These are phyloP conservation scores for Thaleichthys pacificus DNA, from an alignment of 2,797 vertebrate genomes.

Conservation along the genomic window DNA sequence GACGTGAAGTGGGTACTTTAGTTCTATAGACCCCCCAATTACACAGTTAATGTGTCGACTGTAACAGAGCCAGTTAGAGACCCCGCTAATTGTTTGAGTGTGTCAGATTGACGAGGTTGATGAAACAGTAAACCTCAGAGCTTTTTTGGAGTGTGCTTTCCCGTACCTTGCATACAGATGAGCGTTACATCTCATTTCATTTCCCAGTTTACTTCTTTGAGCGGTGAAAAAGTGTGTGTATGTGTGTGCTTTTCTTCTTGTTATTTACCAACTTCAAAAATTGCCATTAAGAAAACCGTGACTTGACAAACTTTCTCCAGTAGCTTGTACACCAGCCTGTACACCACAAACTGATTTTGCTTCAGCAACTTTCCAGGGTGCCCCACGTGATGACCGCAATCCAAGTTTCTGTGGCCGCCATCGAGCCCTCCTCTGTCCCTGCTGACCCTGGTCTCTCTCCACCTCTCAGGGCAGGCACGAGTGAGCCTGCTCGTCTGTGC, in stretches of 20 bases:
- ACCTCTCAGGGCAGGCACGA: conserved; percentile 28
- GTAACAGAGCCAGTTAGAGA: conserved; percentile 32
- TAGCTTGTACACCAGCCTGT: conserved; percentile 24
- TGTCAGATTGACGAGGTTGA: conserved; percentile 30
- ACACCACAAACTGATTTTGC: conserved; percentile 26
- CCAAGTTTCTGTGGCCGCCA: conserved; percentile 14
- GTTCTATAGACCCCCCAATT: not conserved
- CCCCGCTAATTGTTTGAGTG: conserved; percentile 36
- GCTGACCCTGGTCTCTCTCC: conserved; percentile 11
- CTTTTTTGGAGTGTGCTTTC: conserved; percentile 24
- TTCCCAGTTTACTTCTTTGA: not conserved
- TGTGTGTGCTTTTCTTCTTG: not conserved
- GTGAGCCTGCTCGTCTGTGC: conserved; percentile 44
- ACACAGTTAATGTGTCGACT: not conserved
- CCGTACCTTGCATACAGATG: conserved; percentile 15
- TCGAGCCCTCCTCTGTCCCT: conserved; percentile 6
- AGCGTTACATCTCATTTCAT: conserved; percentile 14
- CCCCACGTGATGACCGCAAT: conserved; percentile 17
- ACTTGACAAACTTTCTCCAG: not conserved
- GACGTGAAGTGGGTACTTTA: conserved; percentile 27
- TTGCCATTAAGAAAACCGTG: not conserved
- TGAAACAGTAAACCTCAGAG: not conserved
- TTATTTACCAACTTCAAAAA: not conserved
- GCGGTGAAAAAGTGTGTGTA: not conserved
- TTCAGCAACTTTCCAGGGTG: conserved; percentile 29